These are phyloP conservation scores for Aspiorhynchus laticeps DNA, from an alignment of 2,113 vertebrate genomes.

Conservation along the genomic window DNA sequence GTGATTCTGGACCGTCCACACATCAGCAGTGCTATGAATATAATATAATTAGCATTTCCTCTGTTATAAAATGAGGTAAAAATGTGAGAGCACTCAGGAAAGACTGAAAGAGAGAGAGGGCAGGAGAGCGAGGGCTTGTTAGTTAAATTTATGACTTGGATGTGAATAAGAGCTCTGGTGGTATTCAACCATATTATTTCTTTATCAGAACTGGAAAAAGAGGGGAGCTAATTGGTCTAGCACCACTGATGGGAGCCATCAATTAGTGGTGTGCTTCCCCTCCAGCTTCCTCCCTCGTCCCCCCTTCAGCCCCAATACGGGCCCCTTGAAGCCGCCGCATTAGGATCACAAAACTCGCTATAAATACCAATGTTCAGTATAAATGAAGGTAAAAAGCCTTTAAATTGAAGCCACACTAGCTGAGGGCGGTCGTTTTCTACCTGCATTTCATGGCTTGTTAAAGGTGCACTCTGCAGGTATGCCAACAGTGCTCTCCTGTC, in stretches of 20 bases:
- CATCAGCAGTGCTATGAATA: conserved; percentile 71
- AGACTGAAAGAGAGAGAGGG: conserved; percentile 28
- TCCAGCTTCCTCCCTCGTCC: conserved; percentile 64
- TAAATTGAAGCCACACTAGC: conserved; percentile 73
- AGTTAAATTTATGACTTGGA: conserved; percentile 77
- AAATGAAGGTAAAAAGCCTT: conserved; percentile 80
- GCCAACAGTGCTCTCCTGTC: conserved; percentile 79
- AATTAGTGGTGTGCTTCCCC: conserved; percentile 74
- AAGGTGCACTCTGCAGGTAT: conserved; percentile 81
- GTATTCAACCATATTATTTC: conserved; percentile 73
- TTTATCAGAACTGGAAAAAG: conserved; percentile 74
- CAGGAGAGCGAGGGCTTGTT: conserved; percentile 70
- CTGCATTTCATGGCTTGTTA: conserved; percentile 86
- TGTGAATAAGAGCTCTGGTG: conserved; percentile 69
- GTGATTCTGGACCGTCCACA: conserved; percentile 60
- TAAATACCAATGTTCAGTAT: conserved; percentile 81
- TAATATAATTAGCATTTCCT: conserved; percentile 70
- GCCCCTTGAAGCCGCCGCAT: conserved; percentile 74
- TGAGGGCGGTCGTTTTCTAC: conserved; percentile 76
- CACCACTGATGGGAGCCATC: conserved; percentile 75
- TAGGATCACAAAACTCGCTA: conserved; percentile 82
- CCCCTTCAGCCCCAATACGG: conserved; percentile 64
- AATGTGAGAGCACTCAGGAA: conserved; percentile 32
- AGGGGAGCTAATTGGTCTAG: conserved; percentile 77
- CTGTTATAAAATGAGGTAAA: conserved; percentile 61